Evolutionary conservation across 2,888 invertebrate genomes (phyloP).

Genomic region (Clivina fossor): DNA sequence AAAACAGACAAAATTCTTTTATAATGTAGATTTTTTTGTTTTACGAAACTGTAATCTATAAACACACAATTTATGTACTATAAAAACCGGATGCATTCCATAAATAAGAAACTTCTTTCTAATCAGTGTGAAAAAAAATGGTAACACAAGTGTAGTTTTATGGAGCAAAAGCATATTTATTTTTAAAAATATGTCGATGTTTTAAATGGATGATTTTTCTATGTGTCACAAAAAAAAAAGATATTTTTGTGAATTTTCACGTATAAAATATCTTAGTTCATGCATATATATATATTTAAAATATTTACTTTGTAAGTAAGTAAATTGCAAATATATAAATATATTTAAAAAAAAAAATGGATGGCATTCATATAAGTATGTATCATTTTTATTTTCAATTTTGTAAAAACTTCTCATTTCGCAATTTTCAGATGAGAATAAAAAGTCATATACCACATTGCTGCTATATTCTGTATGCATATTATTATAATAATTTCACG

Average conservation of each 20-base stretch:
- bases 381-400: slow-evolving; percentile 1
- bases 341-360: not conserved
- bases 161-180: not conserved
- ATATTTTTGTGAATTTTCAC: not conserved
- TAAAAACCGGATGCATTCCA: too few relatives aligned
- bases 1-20: not conserved
- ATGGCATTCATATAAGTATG: not conserved
- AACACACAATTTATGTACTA: not conserved
- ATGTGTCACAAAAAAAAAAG: not conserved
- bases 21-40: not conserved
- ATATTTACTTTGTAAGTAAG: not conserved
- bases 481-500: not conserved
- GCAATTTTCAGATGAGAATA: not conserved
- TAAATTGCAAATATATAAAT: not conserved
- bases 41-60: not conserved
- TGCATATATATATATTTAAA: not conserved
- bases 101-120: not conserved
- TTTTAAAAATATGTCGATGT: not conserved
- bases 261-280: not conserved
- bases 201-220: slow-evolving; percentile 1
- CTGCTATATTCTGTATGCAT: slow-evolving; percentile 21
- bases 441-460: not conserved
- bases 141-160: not conserved
- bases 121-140: not conserved
- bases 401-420: too few relatives aligned